Conservation (phyloP, 64 coral and sea anemone species). For the Hydrozoanthus tunicans region DNA sequence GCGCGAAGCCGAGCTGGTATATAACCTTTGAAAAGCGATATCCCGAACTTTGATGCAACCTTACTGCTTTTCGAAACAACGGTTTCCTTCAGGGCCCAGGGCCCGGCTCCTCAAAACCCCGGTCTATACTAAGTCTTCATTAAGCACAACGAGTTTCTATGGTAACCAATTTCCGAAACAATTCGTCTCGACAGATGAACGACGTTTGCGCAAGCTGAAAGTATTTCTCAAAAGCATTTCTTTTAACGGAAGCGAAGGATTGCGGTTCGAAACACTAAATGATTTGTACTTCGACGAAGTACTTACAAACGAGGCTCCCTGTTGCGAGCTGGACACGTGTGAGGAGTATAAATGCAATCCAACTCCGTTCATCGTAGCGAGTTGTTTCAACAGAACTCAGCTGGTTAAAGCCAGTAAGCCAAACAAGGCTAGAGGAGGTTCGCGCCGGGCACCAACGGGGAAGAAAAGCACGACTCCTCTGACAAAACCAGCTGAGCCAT, state of each 20-base stretch:
- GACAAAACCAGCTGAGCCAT: not conserved
- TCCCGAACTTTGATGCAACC: no score
- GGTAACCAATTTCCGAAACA: not conserved
- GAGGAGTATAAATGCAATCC: conserved; percentile 86
- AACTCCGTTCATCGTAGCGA: conserved; percentile 86
- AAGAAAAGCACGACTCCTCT: conserved; percentile 3
- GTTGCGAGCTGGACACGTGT: conserved; percentile 48
- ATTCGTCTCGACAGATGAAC: conserved; percentile 61
- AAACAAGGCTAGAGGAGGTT: not conserved
- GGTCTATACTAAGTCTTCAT: not conserved
- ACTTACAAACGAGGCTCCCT: conserved; percentile 80
- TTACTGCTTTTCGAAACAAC: no score
- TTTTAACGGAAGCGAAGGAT: conserved; percentile 85
- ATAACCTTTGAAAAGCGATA: no score
- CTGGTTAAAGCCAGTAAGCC: conserved; percentile 6
- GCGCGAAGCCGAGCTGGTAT: no score
- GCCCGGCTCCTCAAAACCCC: not conserved
- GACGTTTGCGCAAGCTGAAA: conserved; percentile 86
- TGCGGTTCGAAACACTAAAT: conserved; percentile 76
- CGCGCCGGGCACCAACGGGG: not conserved
- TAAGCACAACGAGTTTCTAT: not conserved
- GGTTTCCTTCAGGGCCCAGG: not conserved
- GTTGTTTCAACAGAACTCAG: conserved; percentile 90
- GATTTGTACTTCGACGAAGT: conserved; percentile 76
- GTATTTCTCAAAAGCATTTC: conserved; percentile 90